Percentiles rank a stretch among this genome's conserved stretches.
These are phyloP conservation scores for Agelastica alni DNA, from an alignment of 2,888 invertebrate genomes.

Conservation along the genomic window DNA sequence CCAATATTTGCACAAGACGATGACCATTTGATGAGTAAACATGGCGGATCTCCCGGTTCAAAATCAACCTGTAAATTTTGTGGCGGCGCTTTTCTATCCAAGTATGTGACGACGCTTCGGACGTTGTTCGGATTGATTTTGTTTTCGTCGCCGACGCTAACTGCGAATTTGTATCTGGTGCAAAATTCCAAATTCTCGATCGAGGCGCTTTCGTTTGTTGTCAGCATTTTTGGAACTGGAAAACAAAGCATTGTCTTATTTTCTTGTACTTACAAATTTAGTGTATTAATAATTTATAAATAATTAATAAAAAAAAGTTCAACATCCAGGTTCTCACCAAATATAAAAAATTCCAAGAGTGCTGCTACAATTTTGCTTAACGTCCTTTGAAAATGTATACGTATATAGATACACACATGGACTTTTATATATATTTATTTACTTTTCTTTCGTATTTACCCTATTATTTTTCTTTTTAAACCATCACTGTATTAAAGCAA, in stretches of 20 bases:
- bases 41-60: conserved; percentile 42
- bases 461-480: too few relatives aligned
- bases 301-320: too few relatives aligned
- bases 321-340: too few relatives aligned
- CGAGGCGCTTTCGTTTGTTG: conserved; percentile 38
- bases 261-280: too few relatives aligned
- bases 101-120: conserved; percentile 43
- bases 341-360: too few relatives aligned
- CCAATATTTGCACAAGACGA: conserved; percentile 47
- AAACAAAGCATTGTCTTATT: too few relatives aligned
- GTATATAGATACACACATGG: neutral
- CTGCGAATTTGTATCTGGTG: conserved; percentile 45
- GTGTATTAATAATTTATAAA: too few relatives aligned
- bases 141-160: conserved; percentile 31
- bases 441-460: too few relatives aligned
- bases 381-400: neutral
- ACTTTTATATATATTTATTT: too few relatives aligned
- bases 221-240: conserved; percentile 43
- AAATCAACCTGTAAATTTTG: conserved; percentile 44
- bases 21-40: conserved; percentile 47
- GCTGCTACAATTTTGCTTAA: too few relatives aligned
- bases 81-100: conserved; percentile 40
- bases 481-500: too few relatives aligned
- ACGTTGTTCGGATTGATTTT: conserved; percentile 43
- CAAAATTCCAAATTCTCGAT: conserved; percentile 45